Percentiles rank a stretch among this genome's conserved stretches.
phyloP scores from a whole-genome alignment of 2,113 vertebrate species.

The Coryphaenoides rupestris region DNA sequence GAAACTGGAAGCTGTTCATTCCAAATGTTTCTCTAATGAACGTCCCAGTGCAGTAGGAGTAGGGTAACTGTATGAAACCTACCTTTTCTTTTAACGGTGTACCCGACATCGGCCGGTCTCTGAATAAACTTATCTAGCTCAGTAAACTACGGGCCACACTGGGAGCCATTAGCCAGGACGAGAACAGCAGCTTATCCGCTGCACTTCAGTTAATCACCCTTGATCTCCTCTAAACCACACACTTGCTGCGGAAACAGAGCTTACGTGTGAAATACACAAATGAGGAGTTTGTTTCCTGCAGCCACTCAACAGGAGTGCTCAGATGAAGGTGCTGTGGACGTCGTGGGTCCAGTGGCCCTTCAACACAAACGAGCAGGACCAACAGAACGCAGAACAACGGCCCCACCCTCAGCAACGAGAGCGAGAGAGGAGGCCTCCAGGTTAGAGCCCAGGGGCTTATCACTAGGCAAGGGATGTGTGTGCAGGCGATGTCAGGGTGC shows the following conservation, averaged over 20 bases:
- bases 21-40: too few relatives aligned
- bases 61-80: too few relatives aligned
- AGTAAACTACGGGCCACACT: conserved; percentile 36
- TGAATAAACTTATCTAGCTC: conserved; percentile 12
- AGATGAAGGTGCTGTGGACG: conserved; percentile 10
- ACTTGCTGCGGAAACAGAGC: conserved; percentile 22
- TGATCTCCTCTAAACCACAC: conserved; percentile 26
- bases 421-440: not conserved
- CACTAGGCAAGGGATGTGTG: conserved; percentile 38
- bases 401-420: not conserved
- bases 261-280: conserved; percentile 21
- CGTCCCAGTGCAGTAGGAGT: too few relatives aligned
- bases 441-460: conserved; percentile 28
- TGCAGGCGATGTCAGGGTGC: conserved; percentile 37
- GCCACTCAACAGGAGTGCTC: not conserved
- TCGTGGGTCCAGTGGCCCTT: not conserved
- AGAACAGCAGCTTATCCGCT: conserved; percentile 22
- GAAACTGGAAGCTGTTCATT: too few relatives aligned
- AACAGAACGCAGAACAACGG: not conserved
- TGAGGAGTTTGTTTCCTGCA: not conserved
- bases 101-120: too few relatives aligned
- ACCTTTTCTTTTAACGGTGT: too few relatives aligned
- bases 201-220: conserved; percentile 31
- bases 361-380: too few relatives aligned
- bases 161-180: conserved; percentile 46